Percentiles rank a stretch among this genome's conserved stretches.
Evolutionary conservation across 2,113 vertebrate genomes (phyloP).

Genomic region (crab-eating macaque (Macaca fascicularis)): DNA sequence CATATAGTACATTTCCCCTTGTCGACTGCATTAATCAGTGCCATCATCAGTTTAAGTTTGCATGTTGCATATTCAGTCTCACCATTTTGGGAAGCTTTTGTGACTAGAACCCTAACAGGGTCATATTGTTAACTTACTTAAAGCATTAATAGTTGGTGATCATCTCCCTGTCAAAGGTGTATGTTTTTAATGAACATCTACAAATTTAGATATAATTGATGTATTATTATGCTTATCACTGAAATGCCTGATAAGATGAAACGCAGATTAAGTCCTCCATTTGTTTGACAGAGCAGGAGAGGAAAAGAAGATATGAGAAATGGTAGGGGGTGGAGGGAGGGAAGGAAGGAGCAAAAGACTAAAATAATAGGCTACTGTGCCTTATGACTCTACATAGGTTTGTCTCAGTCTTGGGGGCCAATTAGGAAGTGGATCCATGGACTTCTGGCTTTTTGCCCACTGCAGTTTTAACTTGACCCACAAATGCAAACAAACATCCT

Average conservation of each 20-base stretch:
- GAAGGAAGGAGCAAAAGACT: neutral
- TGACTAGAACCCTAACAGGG: neutral
- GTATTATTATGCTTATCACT: neutral
- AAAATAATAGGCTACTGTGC: neutral
- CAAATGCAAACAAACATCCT: neutral
- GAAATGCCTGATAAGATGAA: neutral
- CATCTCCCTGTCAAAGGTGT: neutral
- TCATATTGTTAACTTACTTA: neutral
- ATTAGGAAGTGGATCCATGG: neutral
- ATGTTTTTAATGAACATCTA: neutral
- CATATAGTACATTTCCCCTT: neutral
- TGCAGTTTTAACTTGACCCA: neutral
- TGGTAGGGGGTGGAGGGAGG: neutral
- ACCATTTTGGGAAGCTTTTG: neutral
- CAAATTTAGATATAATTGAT: neutral
- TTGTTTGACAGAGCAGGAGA: neutral
- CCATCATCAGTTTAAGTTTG: neutral
- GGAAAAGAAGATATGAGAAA: neutral
- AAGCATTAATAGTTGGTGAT: constrained; percentile 17
- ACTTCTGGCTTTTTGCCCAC: neutral
- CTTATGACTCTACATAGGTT: neutral
- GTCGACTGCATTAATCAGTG: neutral
- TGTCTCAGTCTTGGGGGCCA: neutral
- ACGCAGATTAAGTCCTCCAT: neutral
- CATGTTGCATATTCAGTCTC: neutral